Conservation (phyloP, 2,888 invertebrate species). For the Noctua janthina region DNA sequence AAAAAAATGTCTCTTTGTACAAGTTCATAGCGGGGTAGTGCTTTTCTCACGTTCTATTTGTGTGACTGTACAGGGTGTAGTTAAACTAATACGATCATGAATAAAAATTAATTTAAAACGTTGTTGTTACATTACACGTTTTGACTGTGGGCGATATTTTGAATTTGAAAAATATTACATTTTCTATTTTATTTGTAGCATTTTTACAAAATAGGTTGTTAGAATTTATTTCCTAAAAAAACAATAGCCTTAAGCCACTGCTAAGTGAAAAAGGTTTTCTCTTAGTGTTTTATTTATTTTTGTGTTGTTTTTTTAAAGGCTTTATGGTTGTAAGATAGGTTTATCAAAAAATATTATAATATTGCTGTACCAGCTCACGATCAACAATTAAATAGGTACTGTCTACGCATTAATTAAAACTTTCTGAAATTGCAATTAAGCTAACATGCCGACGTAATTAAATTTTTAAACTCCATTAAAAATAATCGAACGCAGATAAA, state of each 20-base stretch:
- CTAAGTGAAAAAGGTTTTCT: neutral
- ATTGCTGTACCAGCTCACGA: neutral
- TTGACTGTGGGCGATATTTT: neutral
- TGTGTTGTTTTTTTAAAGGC: no score
- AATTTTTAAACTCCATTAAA: constrained; percentile 10
- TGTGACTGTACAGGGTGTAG: neutral
- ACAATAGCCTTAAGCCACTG: neutral
- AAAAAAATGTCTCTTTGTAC: neutral
- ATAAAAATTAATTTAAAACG: neutral
- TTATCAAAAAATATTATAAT: neutral
- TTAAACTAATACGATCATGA: neutral
- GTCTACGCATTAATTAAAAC: constrained; percentile 10
- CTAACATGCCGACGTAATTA: neutral
- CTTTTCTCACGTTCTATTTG: neutral
- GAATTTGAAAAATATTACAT: neutral
- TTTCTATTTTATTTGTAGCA: neutral
- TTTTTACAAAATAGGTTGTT: neutral
- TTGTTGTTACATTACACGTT: neutral
- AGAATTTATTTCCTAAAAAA: neutral
- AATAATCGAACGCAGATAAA: constrained; percentile 6
- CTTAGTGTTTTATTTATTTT: neutral
- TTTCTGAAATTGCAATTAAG: constrained; percentile 20
- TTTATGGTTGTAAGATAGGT: no score
- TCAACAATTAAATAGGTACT: neutral
- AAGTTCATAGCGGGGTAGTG: neutral